Evolutionary conservation across 2,888 invertebrate genomes (phyloP).

Genomic region (Stenichneumon culpator): DNA sequence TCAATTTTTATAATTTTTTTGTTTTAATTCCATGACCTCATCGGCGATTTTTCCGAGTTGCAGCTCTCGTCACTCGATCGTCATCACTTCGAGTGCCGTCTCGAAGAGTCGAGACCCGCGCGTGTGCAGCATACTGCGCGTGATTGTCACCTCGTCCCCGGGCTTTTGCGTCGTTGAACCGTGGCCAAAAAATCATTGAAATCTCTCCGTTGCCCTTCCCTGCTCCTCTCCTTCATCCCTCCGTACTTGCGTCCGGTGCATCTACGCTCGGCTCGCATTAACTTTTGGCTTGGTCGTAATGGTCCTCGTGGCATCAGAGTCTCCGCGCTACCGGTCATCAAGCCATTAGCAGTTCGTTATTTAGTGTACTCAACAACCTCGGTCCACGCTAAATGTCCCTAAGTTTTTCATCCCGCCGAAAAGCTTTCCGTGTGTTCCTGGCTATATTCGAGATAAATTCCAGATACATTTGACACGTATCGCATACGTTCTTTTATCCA

Average conservation of each 20-base stretch:
- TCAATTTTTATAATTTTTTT: neutral
- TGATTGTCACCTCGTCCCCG: conserved; percentile 66
- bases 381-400: neutral
- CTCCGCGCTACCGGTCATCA: conserved; percentile 14
- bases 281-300: conserved; percentile 48
- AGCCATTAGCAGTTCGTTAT: conserved; percentile 47
- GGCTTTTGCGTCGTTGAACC: conserved; percentile 73
- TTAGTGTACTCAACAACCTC: neutral
- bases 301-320: conserved; percentile 32
- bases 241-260: neutral
- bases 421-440: no score
- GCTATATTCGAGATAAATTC: no score
- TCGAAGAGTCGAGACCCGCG: conserved; percentile 33
- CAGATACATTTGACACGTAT: no score
- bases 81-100: conserved; percentile 7
- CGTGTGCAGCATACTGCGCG: conserved; percentile 55
- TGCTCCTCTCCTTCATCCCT: conserved; percentile 3
- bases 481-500: no score
- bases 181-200: conserved; percentile 71
- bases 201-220: conserved; percentile 39
- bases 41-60: conserved; percentile 4
- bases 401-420: neutral
- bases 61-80: conserved; percentile 15
- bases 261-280: neutral
- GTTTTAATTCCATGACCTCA: neutral